phyloP scores from a whole-genome alignment of 2,113 vertebrate genomes.

The Odocoileus virginianus region DNA sequence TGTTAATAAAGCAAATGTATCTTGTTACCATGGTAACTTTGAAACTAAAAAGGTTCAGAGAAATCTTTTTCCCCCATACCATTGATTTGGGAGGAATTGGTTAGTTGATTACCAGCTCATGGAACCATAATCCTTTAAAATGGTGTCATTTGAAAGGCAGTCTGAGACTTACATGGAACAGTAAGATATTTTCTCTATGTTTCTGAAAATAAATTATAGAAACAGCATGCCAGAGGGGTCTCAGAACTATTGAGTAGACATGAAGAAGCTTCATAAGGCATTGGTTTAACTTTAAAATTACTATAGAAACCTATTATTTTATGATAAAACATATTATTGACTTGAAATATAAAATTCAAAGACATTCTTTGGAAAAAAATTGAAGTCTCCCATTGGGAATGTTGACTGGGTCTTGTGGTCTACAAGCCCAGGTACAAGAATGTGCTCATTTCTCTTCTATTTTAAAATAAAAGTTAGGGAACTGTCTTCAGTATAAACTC shows the following conservation, averaged over 20 bases:
- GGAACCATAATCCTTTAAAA: conserved; percentile 44
- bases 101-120: conserved; percentile 38
- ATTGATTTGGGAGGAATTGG: conserved; percentile 31
- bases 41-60: conserved; percentile 43
- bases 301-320: neutral
- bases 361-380: neutral
- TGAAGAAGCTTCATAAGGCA: neutral
- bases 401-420: neutral
- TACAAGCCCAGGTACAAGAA: neutral
- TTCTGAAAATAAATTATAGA: conserved; percentile 32
- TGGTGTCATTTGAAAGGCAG: conserved; percentile 38
- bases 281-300: neutral
- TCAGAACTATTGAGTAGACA: neutral
- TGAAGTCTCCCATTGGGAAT: neutral
- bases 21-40: conserved; percentile 62
- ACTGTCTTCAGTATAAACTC: neutral
- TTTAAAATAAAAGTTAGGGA: neutral
- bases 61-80: neutral
- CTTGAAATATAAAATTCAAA: neutral
- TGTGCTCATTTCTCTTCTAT: neutral
- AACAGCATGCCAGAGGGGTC: neutral
- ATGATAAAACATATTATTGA: neutral
- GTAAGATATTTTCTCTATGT: neutral
- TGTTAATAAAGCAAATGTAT: conserved; percentile 71
- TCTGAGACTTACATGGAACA: neutral